Conservation (phyloP, 2,888 invertebrate species). For the Cryptus armator region DNA sequence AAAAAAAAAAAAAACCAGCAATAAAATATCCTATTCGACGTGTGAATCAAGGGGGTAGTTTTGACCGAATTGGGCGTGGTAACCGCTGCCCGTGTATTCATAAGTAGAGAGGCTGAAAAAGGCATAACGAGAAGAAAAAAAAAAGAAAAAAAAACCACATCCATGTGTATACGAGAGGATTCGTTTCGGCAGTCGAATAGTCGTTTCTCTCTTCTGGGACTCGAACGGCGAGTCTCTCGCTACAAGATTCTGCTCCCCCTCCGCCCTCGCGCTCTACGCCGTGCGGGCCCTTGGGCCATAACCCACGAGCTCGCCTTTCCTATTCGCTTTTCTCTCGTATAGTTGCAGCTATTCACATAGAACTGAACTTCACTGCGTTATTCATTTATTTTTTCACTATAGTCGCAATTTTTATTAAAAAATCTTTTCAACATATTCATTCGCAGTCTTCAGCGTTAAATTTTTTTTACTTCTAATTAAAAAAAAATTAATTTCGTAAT, state of each 20-base stretch:
- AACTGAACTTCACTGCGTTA: background rate
- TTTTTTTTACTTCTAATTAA: no score
- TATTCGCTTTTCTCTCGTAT: constrained; percentile 29
- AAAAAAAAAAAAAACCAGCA: background rate
- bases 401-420: background rate
- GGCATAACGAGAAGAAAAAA: constrained; percentile 9
- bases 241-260: constrained; percentile 42
- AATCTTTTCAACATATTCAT: no score
- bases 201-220: constrained; percentile 51
- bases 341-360: background rate
- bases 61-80: constrained; percentile 41
- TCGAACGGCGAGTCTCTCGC: constrained; percentile 44
- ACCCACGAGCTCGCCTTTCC: constrained; percentile 31
- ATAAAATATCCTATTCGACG: background rate
- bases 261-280: constrained; percentile 35
- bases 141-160: constrained; percentile 31
- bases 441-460: no score
- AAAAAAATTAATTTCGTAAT: no score
- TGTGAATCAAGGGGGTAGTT: constrained; percentile 23
- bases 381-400: background rate
- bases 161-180: constrained; percentile 50
- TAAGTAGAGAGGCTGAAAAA: constrained; percentile 31
- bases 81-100: constrained; percentile 19
- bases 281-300: constrained; percentile 12
- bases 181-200: constrained; percentile 62